Base-by-base conservation (phyloP, 2,113 vertebrate species). In the Albula goreensis region DNA sequence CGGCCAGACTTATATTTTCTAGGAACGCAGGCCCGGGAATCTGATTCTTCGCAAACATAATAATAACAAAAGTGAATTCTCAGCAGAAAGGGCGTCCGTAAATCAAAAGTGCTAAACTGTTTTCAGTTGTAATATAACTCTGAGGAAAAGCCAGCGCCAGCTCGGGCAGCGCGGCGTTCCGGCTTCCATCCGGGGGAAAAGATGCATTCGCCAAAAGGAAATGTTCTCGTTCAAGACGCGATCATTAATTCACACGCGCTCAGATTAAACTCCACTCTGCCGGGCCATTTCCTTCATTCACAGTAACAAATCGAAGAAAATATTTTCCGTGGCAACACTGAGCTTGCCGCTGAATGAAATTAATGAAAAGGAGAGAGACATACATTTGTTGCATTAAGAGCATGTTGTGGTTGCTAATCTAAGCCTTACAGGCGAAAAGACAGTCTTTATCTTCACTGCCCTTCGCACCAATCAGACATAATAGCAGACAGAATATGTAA, bases 71-170 rank as follows among this genome's bases (percentile, higher is more conserved):
- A 90, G 70, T 25, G n/a, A 85, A 88, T 79, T 80, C 70, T 81
- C 74, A 85, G 87, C 57, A 85, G 88, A 82, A 81, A 51, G 19
- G 4, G 9, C 53, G 56, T 86, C 78, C 85, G 83, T 60, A 78
- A 83, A 83, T 85, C 82, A 85, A 86, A 87, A 85, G 81, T 80
- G 50, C 84, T 51, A 74, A 89, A 81, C 80, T 22, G 86, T 87
- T 79, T 89, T 79, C 86, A 86, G 52, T 86, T 57, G 60, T 85
- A 77, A 74, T 74, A 57, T 19, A 52, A 88, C 22, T 79, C 81
- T 52, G 77, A 19, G 70, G 81, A 78, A 50, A 70, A 70, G 4
- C 19, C 63, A n/a, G 19, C 56, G 63, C 13, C 22, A n/a, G 70
- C 70, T 74, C 31, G n/a, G 25, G n/a, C n/a, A 70, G n/a, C 8